A percentile compares a stretch with the other conserved stretches of the same genome.
These are phyloP conservation scores for Ia io DNA, from an alignment of 2,113 vertebrate genomes.

Conservation along the genomic window DNA sequence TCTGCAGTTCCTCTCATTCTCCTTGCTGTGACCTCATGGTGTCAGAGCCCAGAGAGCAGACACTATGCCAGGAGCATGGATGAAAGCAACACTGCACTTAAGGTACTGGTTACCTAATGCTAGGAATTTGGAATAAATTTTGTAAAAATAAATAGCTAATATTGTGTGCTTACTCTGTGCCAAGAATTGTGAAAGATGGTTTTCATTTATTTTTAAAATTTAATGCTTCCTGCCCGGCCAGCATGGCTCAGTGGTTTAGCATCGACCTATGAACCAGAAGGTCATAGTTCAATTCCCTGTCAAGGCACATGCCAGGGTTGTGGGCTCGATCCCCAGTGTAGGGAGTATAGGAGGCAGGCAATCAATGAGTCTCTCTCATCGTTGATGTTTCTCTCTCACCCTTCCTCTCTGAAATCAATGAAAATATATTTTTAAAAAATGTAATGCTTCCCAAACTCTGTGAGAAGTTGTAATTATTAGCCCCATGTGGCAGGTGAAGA, in stretches of 20 bases:
- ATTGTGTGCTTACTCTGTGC: background rate
- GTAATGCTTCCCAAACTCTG: background rate
- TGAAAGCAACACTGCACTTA: background rate
- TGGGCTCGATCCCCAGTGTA: too few relatives aligned
- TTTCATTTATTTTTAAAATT: slow-evolving; percentile 15
- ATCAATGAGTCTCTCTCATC: too few relatives aligned
- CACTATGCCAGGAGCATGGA: rapidly evolving
- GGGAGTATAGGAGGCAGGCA: too few relatives aligned
- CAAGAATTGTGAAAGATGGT: background rate
- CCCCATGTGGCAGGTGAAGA: background rate
- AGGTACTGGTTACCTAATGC: background rate
- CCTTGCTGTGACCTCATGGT: background rate
- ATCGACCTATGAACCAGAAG: too few relatives aligned
- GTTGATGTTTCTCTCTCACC: too few relatives aligned
- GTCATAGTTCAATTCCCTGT: too few relatives aligned
- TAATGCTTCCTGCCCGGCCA: background rate
- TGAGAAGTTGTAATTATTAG: background rate
- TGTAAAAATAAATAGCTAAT: background rate
- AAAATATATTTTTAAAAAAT: background rate
- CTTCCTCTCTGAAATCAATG: too few relatives aligned
- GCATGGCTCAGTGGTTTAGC: too few relatives aligned
- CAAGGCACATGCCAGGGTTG: too few relatives aligned
- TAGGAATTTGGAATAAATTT: background rate
- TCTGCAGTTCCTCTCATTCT: background rate
- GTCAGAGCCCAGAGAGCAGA: background rate